Evolutionary conservation across 2,113 vertebrate species (phyloP), one percentile per base, ranked within the genome.

Genomic region (Aegypius monachus): DNA sequence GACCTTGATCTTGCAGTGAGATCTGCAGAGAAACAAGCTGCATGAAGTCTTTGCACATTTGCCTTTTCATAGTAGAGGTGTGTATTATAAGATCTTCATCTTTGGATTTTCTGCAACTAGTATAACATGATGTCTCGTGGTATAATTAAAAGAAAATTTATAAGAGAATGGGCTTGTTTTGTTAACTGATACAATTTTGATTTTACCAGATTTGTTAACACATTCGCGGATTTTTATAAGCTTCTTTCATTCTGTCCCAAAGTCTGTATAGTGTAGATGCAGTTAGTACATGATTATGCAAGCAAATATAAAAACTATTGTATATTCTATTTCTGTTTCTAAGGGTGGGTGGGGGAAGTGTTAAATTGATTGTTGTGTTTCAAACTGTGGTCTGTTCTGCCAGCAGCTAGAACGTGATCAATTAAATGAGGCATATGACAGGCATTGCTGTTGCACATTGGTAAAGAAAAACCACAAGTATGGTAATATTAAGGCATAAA

Each of bases 371-470:
- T 25, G 31, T 59, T 95, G 71, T 4, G 1, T 96, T 95, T 91
- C 84, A 80, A 62, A 40, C 72, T 61, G 77, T 78, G 74, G 77
- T 90, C 20, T 96, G 79, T 93, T 87, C 89, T 93, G 87, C 83
- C 91, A 95, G 95, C 67, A 95, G 66, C 78, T 89, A 77, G 55
- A 95, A 93, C 4, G 1, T 85, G 86, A 91, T 93, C 94, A 65
- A 74, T 95, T 96, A 93, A 88, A 83, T 62, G 50, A 93, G 81
- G 45, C 78, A 63, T 62, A 65, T 90, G 71, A 91, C 95, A 95
- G 81, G 42, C 93, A 36, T 23, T 89, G 87, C 48, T 89, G 40
- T 85, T 82, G 66, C 50, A 78, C 45, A 27, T 61, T 65, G 81
- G 75, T 94, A 94, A 89, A 80, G 78, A 75, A 68, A 95, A 93